Conservation (phyloP, 2,797 vertebrate genomes). For the Gobio occitaniae region DNA sequence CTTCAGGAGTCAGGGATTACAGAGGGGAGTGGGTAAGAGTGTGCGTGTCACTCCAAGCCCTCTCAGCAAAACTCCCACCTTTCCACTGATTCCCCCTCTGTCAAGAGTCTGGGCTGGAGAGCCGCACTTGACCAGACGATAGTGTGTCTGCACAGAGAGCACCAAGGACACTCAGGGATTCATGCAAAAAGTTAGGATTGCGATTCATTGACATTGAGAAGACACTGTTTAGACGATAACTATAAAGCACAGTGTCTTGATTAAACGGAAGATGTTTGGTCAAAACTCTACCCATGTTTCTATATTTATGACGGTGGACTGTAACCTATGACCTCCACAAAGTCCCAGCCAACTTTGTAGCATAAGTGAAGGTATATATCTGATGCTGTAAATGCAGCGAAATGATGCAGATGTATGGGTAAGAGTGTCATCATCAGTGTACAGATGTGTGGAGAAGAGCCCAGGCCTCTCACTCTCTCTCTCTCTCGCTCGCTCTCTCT, state of each 20-base stretch:
- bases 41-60: slow-evolving; percentile 57
- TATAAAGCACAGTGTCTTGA: neutral
- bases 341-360: slow-evolving; percentile 3
- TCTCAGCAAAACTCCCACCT: slow-evolving; percentile 60
- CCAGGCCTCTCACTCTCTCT: slow-evolving; percentile 57
- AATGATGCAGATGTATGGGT: slow-evolving; percentile 69
- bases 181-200: slow-evolving; percentile 25
- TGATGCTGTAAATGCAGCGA: slow-evolving; percentile 57
- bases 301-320: neutral
- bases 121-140: slow-evolving; percentile 61
- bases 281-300: neutral
- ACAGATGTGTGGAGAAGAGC: slow-evolving; percentile 72
- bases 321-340: neutral
- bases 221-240: neutral
- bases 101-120: slow-evolving; percentile 61
- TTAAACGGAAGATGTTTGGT: neutral
- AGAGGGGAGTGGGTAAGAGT: slow-evolving; percentile 61
- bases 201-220: slow-evolving; percentile 30
- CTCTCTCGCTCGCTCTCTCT: neutral
- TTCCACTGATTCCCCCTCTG: slow-evolving; percentile 68
- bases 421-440: slow-evolving; percentile 75
- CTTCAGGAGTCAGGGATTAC: slow-evolving; percentile 80
- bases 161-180: slow-evolving; percentile 22
- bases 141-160: slow-evolving; percentile 46
- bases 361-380: neutral